Conservation (phyloP, 2,888 invertebrate genomes). For the Allolobophora icterica region DNA sequence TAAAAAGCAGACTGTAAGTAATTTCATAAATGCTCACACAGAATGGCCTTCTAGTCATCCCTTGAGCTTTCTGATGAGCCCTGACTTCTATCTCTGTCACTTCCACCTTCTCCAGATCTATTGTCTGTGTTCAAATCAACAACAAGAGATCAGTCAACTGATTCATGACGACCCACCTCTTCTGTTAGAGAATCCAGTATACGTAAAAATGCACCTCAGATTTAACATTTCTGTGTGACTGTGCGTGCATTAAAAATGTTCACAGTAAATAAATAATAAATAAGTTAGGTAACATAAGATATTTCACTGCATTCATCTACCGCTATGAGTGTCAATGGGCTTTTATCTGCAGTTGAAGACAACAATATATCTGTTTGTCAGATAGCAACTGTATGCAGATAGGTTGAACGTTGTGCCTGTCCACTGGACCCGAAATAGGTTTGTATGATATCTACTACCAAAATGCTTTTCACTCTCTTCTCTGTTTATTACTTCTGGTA, state of each 20-base stretch:
- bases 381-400: not conserved
- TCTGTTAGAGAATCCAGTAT: not conserved
- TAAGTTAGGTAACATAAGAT: not conserved
- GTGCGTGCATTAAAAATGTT: too few species aligned
- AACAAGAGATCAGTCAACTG: not conserved
- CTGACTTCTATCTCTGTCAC: not conserved
- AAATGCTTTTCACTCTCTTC: not conserved
- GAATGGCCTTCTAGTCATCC: not conserved
- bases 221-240: too few species aligned
- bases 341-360: not conserved
- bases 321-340: not conserved
- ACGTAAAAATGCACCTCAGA: too few species aligned
- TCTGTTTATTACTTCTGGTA: not conserved
- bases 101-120: not conserved
- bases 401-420: not conserved
- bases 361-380: not conserved
- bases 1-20: not conserved
- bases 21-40: not conserved
- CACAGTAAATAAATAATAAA: too few species aligned
- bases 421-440: too few species aligned
- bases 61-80: not conserved
- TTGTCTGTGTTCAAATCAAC: not conserved
- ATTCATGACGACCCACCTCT: not conserved
- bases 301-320: not conserved
- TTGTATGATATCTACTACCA: not conserved